phyloP scores from a whole-genome alignment of 2,797 vertebrate genomes.

The Poeciliopsis infans region DNA sequence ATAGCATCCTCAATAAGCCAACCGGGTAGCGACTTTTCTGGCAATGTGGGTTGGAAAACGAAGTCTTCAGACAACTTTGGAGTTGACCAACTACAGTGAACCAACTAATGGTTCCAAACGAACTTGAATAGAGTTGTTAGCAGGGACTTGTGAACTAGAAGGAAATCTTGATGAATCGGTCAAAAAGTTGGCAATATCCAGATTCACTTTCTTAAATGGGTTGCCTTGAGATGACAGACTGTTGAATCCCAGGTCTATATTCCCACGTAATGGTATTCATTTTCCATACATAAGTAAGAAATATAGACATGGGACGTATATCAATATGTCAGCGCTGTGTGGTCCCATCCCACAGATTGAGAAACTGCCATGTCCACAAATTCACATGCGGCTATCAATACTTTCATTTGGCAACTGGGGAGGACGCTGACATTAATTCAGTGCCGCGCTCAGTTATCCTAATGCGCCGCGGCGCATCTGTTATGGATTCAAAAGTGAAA shows the following conservation, averaged over 20 bases:
- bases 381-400: conserved; percentile 20
- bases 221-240: neutral
- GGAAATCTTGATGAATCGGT: conserved; percentile 4
- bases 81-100: neutral
- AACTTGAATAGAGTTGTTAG: no score
- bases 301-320: neutral
- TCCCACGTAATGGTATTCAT: conserved; percentile 1
- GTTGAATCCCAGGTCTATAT: conserved; percentile 4
- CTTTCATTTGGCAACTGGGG: conserved; percentile 25
- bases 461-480: conserved; percentile 27
- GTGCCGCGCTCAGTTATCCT: conserved; percentile 23
- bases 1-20: neutral
- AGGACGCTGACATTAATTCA: conserved; percentile 36
- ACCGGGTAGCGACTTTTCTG: neutral
- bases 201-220: neutral
- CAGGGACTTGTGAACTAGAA: neutral
- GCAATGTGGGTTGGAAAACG: neutral
- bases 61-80: neutral
- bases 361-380: conserved; percentile 33
- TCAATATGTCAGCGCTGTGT: conserved; percentile 13
- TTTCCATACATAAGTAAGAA: conserved; percentile 21
- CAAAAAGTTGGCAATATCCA: neutral
- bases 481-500: conserved; percentile 28
- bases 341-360: conserved; percentile 21
- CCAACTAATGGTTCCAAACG: neutral